A percentile compares a stretch with the other conserved stretches of the same genome.
These are phyloP conservation scores for Pogonomyrmex californicus DNA, from an alignment of 1,140 invertebrate genomes.

Conservation along the genomic window DNA sequence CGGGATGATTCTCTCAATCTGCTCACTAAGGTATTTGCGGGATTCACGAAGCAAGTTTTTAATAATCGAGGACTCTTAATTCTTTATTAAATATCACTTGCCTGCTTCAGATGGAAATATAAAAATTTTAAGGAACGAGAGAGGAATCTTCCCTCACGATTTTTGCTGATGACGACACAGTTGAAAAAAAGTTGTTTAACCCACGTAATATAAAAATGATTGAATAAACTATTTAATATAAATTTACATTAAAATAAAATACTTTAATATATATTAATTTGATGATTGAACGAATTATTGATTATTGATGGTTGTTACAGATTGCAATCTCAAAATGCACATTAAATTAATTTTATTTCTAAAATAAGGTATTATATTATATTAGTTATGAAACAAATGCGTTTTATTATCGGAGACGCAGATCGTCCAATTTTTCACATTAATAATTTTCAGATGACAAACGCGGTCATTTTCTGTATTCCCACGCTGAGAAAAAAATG, in stretches of 20 bases:
- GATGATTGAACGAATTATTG: neutral
- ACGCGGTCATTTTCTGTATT: conserved; percentile 6
- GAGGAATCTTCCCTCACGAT: neutral
- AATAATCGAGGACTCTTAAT: conserved; percentile 2
- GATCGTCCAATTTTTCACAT: conserved; percentile 19
- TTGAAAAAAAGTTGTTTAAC: neutral
- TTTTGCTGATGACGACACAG: neutral
- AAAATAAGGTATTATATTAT: neutral
- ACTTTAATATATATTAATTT: conserved; percentile 14
- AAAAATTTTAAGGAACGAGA: neutral
- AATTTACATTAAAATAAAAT: neutral
- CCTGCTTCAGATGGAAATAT: neutral
- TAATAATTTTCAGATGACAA: neutral
- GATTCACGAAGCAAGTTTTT: conserved; percentile 2
- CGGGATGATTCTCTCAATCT: neutral
- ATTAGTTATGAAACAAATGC: neutral
- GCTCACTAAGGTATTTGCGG: neutral
- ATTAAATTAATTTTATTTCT: conserved; percentile 12
- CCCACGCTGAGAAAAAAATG: too few relatives aligned
- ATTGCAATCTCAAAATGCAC: neutral
- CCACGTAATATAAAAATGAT: neutral
- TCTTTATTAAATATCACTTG: neutral
- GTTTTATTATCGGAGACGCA: neutral
- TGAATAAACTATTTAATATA: neutral
- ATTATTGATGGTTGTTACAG: neutral